phyloP scores from a whole-genome alignment of 2,797 vertebrate genomes.

The Galaxias olidus region DNA sequence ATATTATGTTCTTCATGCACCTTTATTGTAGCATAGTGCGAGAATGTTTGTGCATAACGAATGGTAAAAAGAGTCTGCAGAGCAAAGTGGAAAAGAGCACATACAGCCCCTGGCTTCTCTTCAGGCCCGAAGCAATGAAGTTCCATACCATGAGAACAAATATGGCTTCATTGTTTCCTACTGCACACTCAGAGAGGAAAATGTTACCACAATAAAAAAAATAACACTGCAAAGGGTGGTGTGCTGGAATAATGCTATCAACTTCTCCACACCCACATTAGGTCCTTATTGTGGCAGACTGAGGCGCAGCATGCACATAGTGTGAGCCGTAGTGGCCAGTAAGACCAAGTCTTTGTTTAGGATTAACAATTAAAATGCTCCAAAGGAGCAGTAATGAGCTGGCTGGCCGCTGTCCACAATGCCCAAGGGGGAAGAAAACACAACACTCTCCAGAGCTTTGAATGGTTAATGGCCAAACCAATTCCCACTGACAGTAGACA shows the following conservation, averaged over 20 bases:
- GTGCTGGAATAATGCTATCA: constrained; percentile 13
- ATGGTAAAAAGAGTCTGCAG: too few species aligned
- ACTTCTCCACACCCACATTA: constrained; percentile 5
- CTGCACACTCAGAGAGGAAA: too few species aligned
- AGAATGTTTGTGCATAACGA: too few species aligned
- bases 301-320: not conserved
- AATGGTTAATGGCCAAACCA: constrained; percentile 51
- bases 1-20: too few species aligned
- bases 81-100: too few species aligned
- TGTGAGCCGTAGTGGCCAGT: constrained; percentile 23
- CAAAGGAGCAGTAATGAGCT: constrained; percentile 48
- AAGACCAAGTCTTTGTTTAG: constrained; percentile 50
- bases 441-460: constrained; percentile 30
- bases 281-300: not conserved
- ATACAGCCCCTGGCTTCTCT: too few species aligned
- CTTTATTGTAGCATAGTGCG: too few species aligned
- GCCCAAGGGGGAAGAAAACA: constrained; percentile 36
- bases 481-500: constrained; percentile 44
- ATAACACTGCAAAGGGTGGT: not conserved
- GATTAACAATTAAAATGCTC: constrained; percentile 54
- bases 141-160: too few species aligned
- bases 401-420: constrained; percentile 46
- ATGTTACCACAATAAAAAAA: too few species aligned
- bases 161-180: too few species aligned
- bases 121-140: too few species aligned